A percentile compares a stretch with the other conserved stretches of the same genome.
These are phyloP conservation scores for Clitarchus hookeri DNA, from an alignment of 2,888 invertebrate species.

Conservation along the genomic window DNA sequence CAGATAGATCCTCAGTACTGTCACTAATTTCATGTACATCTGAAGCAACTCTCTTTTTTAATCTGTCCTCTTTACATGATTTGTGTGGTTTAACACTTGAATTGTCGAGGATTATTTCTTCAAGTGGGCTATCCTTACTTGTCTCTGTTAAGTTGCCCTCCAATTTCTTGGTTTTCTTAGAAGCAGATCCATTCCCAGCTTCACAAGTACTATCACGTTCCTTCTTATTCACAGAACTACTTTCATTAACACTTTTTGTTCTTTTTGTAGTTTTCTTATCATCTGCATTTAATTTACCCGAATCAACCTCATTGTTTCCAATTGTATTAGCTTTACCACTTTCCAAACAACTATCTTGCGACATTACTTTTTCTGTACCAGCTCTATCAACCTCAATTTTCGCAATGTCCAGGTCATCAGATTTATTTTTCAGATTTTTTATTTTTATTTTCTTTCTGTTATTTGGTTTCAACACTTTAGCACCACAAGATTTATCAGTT, in stretches of 20 bases:
- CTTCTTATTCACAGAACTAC: not conserved
- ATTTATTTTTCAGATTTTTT: conserved; percentile 34
- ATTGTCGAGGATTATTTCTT: not conserved
- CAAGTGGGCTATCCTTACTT: not conserved
- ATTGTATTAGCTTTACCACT: not conserved
- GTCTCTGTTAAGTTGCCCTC: not conserved
- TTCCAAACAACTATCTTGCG: not conserved
- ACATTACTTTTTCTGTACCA: not conserved
- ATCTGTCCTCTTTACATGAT: not conserved
- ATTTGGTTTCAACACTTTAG: conserved; percentile 48
- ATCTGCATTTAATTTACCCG: conserved; percentile 48
- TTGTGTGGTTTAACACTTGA: not conserved
- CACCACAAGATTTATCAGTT: conserved; percentile 37
- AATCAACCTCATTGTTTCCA: conserved; percentile 45
- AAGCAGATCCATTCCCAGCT: not conserved
- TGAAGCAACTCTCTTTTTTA: not conserved
- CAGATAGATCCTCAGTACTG: not conserved
- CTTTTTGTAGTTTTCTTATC: conserved; percentile 39
- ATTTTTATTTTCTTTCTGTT: conserved; percentile 51
- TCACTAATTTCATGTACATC: not conserved
- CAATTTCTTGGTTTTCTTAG: not conserved
- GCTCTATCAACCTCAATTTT: not conserved
- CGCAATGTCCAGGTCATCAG: not conserved
- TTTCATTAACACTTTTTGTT: conserved; percentile 21
- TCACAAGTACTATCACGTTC: not conserved